A percentile compares a stretch with the other conserved stretches of the same genome.
phyloP scores from a whole-genome alignment of 1,140 invertebrate genomes.

The Thaumatotibia leucotreta region DNA sequence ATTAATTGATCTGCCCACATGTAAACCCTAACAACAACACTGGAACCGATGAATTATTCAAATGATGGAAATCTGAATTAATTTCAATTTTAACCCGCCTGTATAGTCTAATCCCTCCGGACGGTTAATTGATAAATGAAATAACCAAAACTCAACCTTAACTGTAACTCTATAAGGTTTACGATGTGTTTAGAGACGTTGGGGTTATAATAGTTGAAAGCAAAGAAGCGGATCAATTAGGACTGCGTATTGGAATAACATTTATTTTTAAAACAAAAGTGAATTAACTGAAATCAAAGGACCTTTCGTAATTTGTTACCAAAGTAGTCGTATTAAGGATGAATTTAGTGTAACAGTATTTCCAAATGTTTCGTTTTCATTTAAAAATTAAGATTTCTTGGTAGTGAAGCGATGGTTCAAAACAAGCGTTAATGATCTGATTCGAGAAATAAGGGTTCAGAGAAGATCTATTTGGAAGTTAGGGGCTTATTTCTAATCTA shows the following conservation, averaged over 20 bases:
- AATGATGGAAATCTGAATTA: constrained; percentile 1
- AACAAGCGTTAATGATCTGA: constrained; percentile 8
- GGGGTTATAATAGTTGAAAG: constrained; percentile 2
- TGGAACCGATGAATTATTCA: background rate
- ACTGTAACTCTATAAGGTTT: background rate
- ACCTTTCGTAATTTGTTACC: background rate
- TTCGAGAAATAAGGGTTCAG: constrained; percentile 4
- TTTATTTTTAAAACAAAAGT: background rate
- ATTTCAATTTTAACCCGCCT: constrained; percentile 18
- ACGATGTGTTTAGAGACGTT: background rate
- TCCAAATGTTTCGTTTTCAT: background rate
- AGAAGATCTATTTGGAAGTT: background rate
- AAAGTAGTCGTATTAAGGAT: background rate
- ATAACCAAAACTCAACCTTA: constrained; percentile 15
- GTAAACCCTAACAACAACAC: background rate
- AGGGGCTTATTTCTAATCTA: background rate
- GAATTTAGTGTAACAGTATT: background rate
- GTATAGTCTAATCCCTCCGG: constrained; percentile 20
- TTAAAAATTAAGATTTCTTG: background rate
- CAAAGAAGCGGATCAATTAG: constrained; percentile 10
- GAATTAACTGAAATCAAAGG: background rate
- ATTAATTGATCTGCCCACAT: background rate
- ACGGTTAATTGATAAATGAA: background rate
- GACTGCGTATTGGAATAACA: constrained; percentile 1
- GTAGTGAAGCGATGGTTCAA: constrained; percentile 3